phyloP scores from a whole-genome alignment of 2,113 vertebrate genomes.

The Pseudorhombus dupliciocellatus region DNA sequence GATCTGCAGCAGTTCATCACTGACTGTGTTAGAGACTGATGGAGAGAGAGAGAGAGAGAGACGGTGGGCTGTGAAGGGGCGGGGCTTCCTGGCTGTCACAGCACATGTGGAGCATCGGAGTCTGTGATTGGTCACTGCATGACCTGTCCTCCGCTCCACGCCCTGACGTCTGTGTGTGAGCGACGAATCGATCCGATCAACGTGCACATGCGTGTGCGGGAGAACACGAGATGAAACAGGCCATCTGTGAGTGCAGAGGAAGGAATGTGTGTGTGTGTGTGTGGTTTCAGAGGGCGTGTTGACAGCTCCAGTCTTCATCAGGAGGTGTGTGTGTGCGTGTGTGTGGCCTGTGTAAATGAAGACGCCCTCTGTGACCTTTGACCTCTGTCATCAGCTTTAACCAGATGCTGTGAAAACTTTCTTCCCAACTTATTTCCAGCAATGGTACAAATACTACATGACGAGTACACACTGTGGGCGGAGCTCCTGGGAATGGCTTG shows the following conservation, averaged over 20 bases:
- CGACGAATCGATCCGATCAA: no score
- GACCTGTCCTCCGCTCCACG: no score
- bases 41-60: conserved; percentile 5
- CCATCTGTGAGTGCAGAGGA: conserved; percentile 52
- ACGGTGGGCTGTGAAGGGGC: no score
- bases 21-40: conserved; percentile 49
- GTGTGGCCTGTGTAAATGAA: conserved; percentile 60
- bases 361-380: conserved; percentile 60
- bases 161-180: neutral
- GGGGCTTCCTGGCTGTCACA: no score
- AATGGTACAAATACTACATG: neutral
- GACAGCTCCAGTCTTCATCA: conserved; percentile 61
- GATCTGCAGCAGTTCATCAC: conserved; percentile 58
- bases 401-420: conserved; percentile 46
- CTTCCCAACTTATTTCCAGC: neutral
- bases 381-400: conserved; percentile 49
- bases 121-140: no score
- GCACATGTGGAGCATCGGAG: no score
- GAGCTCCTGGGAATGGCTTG: no score
- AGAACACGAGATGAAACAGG: conserved; percentile 27
- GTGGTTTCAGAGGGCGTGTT: conserved; percentile 31
- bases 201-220: neutral
- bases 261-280: conserved; percentile 54
- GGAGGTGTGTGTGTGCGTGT: conserved; percentile 32
- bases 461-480: no score